Evolutionary conservation across 2,113 vertebrate species (phyloP).

Genomic region (Indri indri): DNA sequence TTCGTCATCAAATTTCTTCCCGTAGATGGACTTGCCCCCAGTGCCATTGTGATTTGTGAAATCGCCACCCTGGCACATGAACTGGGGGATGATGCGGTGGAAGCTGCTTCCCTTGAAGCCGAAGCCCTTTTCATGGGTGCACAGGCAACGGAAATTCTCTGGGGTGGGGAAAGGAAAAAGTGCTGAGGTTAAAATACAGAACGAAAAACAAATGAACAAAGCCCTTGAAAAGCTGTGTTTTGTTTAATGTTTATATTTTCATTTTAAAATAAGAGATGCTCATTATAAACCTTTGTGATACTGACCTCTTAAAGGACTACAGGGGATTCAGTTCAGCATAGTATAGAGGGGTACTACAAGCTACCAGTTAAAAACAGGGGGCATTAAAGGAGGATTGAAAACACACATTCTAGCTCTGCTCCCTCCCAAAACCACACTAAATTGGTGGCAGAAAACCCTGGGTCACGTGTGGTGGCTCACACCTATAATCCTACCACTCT

Average conservation of each 20-base stretch:
- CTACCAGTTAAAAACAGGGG: neutral
- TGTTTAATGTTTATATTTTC: neutral
- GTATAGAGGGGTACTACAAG: neutral
- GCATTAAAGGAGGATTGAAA: neutral
- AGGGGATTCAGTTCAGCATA: neutral
- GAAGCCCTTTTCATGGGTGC: slow-evolving; percentile 97
- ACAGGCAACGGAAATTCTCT: slow-evolving; percentile 98
- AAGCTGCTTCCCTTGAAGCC: slow-evolving; percentile 98
- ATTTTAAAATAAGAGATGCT: neutral
- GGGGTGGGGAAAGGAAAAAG: neutral
- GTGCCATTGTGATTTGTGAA: slow-evolving; percentile 99
- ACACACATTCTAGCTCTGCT: neutral
- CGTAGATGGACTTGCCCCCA: slow-evolving; percentile 97
- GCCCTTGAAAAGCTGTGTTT: neutral
- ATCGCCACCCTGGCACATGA: slow-evolving; percentile 98
- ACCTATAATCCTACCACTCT: neutral
- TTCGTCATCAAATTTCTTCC: slow-evolving; percentile 97
- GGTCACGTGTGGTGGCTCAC: neutral
- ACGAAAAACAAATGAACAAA: neutral
- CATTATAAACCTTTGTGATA: neutral
- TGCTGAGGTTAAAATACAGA: rapidly evolving
- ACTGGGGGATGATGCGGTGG: slow-evolving; percentile 97
- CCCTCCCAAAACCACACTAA: neutral
- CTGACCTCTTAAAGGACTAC: neutral
- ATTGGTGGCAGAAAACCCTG: too few species aligned